A percentile compares a stretch with the other conserved stretches of the same genome.
Conservation (phyloP, 2,113 vertebrate species). For the Stigmatopora nigra region DNA sequence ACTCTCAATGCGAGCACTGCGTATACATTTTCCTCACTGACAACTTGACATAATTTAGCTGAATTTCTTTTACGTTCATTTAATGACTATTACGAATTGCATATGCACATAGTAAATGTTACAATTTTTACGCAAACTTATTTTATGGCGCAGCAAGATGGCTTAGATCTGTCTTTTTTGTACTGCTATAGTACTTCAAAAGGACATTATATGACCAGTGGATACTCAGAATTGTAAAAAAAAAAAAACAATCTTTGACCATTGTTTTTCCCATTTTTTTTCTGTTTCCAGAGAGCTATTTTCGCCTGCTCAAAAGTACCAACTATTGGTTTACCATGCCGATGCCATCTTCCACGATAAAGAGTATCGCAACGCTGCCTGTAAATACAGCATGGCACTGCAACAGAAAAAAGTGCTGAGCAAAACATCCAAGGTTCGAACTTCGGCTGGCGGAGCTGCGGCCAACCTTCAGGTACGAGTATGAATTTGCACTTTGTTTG, state of each 20-base stretch:
- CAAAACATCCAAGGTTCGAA: slow-evolving; percentile 96
- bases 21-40: no score
- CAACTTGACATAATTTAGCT: no score
- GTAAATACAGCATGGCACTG: slow-evolving; percentile 94
- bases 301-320: slow-evolving; percentile 94
- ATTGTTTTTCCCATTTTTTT: background rate
- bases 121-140: no score
- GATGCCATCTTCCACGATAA: slow-evolving; percentile 97
- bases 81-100: no score
- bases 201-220: no score
- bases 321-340: slow-evolving; percentile 92
- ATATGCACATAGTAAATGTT: no score
- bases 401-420: slow-evolving; percentile 97
- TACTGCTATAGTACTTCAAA: no score
- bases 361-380: slow-evolving; percentile 94
- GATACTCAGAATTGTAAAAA: no score
- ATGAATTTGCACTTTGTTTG: slow-evolving; percentile 4
- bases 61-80: no score
- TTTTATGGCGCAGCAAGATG: no score
- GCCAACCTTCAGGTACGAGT: slow-evolving; percentile 90
- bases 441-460: slow-evolving; percentile 83
- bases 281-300: slow-evolving; percentile 79
- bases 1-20: no score
- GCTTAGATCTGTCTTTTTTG: no score
- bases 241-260: background rate